These are phyloP conservation scores for Chaitophorus viminalis DNA, from an alignment of 2,888 invertebrate species.

Conservation along the genomic window DNA sequence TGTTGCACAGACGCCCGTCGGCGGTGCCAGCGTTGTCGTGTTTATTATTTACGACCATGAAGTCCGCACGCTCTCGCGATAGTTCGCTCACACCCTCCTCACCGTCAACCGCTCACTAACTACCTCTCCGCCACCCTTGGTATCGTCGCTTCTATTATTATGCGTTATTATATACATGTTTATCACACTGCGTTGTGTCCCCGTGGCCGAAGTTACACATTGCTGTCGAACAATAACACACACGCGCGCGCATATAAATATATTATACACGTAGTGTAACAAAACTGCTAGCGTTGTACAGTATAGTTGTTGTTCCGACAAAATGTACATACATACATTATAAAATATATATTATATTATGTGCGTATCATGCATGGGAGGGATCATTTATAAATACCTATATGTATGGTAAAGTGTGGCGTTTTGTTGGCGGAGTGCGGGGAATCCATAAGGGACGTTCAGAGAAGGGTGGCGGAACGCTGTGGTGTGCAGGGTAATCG, in stretches of 20 bases:
- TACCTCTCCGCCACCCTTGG: too few species aligned
- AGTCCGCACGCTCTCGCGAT: neutral
- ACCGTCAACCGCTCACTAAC: too few species aligned
- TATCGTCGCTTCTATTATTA: neutral
- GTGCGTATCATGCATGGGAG: neutral
- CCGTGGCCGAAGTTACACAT: slow-evolving; percentile 34
- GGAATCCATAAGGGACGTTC: neutral
- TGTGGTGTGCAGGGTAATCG: too few species aligned
- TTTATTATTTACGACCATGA: slow-evolving; percentile 52
- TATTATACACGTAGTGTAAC: neutral
- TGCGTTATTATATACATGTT: neutral
- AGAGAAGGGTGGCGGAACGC: too few species aligned
- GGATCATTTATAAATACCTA: too few species aligned
- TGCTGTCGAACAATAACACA: slow-evolving; percentile 23
- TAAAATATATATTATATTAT: neutral
- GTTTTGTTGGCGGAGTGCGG: neutral
- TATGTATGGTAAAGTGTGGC: neutral
- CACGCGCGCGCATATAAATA: neutral
- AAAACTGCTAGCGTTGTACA: neutral
- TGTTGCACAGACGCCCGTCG: slow-evolving; percentile 17
- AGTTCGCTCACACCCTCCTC: neutral
- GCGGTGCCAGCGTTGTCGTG: neutral
- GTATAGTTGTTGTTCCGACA: neutral
- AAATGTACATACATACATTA: neutral
- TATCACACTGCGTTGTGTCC: neutral